Percentiles rank a stretch among this genome's conserved stretches.
phyloP scores from a whole-genome alignment of 1,140 invertebrate species.

The Sipha flava region DNA sequence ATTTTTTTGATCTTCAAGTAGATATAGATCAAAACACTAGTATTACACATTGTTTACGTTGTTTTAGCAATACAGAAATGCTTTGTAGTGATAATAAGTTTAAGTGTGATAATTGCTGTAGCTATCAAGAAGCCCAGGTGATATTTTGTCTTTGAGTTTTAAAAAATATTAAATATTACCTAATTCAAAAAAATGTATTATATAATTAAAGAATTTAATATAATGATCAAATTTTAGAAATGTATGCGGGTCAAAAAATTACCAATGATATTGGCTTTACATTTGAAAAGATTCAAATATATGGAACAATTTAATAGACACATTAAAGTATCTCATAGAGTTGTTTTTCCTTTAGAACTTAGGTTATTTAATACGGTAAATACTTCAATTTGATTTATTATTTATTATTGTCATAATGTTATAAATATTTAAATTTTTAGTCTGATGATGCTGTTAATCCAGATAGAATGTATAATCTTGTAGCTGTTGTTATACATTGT shows the following conservation, averaged over 20 bases:
- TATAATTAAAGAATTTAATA: too few species aligned
- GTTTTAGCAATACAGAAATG: conserved; percentile 97
- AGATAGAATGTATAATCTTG: conserved; percentile 94
- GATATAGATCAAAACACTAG: conserved; percentile 99
- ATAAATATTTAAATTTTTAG: conserved; percentile 45
- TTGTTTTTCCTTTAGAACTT: conserved; percentile 96
- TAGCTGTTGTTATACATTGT: conserved; percentile 98
- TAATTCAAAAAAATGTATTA: neutral
- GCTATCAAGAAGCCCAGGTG: conserved; percentile 96
- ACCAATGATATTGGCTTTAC: conserved; percentile 93
- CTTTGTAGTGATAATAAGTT: conserved; percentile 99
- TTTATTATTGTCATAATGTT: neutral
- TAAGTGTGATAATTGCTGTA: conserved; percentile 98
- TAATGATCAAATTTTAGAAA: conserved; percentile 54
- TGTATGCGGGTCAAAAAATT: conserved; percentile 97
- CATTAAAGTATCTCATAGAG: conserved; percentile 97
- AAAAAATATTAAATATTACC: neutral
- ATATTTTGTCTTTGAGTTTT: conserved; percentile 34
- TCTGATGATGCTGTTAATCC: conserved; percentile 96
- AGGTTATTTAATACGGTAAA: conserved; percentile 92
- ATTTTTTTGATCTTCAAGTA: conserved; percentile 97
- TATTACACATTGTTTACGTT: conserved; percentile 94
- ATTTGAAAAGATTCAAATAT: conserved; percentile 98
- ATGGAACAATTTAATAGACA: conserved; percentile 97
- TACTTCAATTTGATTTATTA: too few species aligned